Evolutionary conservation across 1,140 invertebrate species (phyloP), one percentile per base, ranked within the genome.

Genomic region (Cydia amplana): DNA sequence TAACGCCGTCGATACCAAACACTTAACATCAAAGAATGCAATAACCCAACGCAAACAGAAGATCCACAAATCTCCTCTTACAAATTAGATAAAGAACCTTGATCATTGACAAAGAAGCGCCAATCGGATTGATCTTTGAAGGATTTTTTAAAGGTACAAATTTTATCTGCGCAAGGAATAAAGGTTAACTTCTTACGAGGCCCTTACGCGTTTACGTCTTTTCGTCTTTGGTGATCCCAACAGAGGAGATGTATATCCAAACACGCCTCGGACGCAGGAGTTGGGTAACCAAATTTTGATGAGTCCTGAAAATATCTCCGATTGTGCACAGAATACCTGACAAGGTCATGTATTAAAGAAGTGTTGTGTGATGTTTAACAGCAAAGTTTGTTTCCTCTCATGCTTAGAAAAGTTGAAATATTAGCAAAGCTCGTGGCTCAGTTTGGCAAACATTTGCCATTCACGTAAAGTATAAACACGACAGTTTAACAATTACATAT

Each of bases 61-160:
- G 65, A 70, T 70, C 32, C n/a, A 43, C 65, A 70, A 43, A 70
- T 36, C 65, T 16, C n/a, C 28, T 67, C 14, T 70, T 40, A 28
- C 65, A 70, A 70, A 70, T 70, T 36, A 70, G 65, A 70, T 70
- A 70, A 70, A 70, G 36, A 70, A 70, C 65, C 16, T 70, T 40
- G 49, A 65, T 60, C 40, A 20, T 51, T 55, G 60, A 77, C 72
- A 74, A 51, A 16, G 65, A 55, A 46, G 9, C 25, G 40, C 72
- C 55, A 74, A 77, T 77, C 43, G 72, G 60, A 70, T 67, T 77
- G 75, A 77, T 73, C 55, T 72, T 74, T 67, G 14, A 16, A 64
- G 46, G n/a, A 77, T 75, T 78, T 77, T 75, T 77, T 74, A 72
- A 67, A 70, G 32, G 65, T 23, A 60, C 20, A 23, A 60, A 60